Conservation (phyloP, 2,888 invertebrate species). For the Oegoconia quadripuncta region DNA sequence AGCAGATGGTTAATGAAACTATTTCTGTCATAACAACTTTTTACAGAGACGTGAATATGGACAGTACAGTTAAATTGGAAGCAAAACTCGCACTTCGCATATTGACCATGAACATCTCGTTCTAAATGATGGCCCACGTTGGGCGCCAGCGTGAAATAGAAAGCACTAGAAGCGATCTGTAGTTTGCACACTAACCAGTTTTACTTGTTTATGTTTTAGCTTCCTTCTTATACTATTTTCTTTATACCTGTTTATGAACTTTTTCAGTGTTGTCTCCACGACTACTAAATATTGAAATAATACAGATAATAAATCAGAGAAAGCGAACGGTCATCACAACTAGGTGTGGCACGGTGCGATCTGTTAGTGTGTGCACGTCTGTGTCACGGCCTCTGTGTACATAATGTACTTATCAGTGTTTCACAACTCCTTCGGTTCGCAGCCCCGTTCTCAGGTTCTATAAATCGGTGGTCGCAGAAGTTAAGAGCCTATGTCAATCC, state of each 20-base stretch:
- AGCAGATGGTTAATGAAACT: too few relatives aligned
- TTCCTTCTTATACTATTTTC: background rate
- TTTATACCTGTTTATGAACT: background rate
- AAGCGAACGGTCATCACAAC: conserved; percentile 74
- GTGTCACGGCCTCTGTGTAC: conserved; percentile 30
- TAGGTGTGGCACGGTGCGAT: conserved; percentile 69
- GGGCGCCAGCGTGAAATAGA: too few relatives aligned
- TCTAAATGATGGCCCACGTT: too few relatives aligned
- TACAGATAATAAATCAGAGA: conserved; percentile 57
- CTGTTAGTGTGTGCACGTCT: conserved; percentile 49
- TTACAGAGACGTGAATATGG: too few relatives aligned
- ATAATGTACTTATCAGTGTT: conserved; percentile 15
- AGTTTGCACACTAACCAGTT: background rate
- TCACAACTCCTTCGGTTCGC: conserved; percentile 4
- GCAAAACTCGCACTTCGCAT: too few relatives aligned
- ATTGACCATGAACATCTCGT: too few relatives aligned
- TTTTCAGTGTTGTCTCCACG: conserved; percentile 59
- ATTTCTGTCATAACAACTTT: too few relatives aligned
- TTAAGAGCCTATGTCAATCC: conserved; percentile 57
- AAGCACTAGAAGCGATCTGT: too few relatives aligned
- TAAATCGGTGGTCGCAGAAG: conserved; percentile 62
- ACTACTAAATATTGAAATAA: conserved; percentile 17
- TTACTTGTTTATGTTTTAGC: background rate
- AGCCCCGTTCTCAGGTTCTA: conserved; percentile 9
- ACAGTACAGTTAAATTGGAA: too few relatives aligned